Conservation (phyloP, 2,888 invertebrate genomes). For the Oscheius sp. region DNA sequence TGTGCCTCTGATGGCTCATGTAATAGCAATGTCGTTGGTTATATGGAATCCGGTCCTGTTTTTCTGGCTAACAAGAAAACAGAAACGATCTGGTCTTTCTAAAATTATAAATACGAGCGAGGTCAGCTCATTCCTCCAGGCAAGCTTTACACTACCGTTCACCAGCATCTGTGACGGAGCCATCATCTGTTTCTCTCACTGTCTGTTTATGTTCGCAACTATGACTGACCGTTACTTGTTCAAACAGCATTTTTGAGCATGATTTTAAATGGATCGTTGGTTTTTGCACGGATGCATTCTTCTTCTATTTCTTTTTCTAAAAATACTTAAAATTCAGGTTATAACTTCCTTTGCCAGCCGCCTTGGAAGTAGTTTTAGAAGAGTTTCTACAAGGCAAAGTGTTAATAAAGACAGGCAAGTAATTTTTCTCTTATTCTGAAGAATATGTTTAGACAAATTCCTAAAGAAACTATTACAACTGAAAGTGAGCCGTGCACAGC, state of each 20-base stretch:
- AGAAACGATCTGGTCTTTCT: constrained; percentile 60
- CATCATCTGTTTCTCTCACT: neutral
- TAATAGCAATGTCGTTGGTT: constrained; percentile 68
- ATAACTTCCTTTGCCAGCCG: constrained; percentile 56
- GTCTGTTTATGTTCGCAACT: neutral
- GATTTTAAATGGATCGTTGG: neutral
- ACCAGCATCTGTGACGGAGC: constrained; percentile 26
- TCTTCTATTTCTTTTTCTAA: neutral
- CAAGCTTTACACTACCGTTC: constrained; percentile 17
- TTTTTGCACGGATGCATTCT: constrained; percentile 12
- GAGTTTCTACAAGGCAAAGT: constrained; percentile 43
- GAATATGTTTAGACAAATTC: too few relatives aligned
- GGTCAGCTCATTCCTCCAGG: constrained; percentile 40
- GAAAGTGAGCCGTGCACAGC: constrained; percentile 41
- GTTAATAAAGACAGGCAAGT: constrained; percentile 44
- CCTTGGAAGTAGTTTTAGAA: constrained; percentile 44
- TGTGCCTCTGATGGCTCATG: constrained; percentile 65
- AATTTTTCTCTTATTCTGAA: neutral
- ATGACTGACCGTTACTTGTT: neutral
- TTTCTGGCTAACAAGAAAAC: constrained; percentile 70
- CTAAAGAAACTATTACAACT: neutral
- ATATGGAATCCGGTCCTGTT: constrained; percentile 69
- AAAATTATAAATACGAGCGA: constrained; percentile 66
- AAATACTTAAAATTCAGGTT: constrained; percentile 38
- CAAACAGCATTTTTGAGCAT: neutral